These are phyloP conservation scores for Harpagifer antarcticus DNA, from an alignment of 2,797 vertebrate genomes.

Conservation along the genomic window DNA sequence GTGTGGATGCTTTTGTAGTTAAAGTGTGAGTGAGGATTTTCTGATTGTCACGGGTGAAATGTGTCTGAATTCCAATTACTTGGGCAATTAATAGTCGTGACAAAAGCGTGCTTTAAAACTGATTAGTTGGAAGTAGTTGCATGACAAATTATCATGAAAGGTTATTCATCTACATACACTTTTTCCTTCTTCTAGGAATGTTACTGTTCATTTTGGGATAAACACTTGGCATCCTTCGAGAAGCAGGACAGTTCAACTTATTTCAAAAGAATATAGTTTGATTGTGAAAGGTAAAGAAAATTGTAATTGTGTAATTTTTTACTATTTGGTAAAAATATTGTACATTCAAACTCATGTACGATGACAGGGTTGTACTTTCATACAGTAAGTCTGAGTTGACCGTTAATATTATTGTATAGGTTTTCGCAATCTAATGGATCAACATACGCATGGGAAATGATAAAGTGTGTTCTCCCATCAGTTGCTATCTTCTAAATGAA, in stretches of 20 bases:
- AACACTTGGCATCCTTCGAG: conserved; percentile 5
- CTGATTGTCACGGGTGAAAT: conserved; percentile 43
- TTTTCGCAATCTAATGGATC: not conserved
- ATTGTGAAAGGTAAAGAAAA: not conserved
- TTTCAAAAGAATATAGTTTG: not conserved
- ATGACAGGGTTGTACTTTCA: conserved; percentile 1
- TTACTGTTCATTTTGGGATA: conserved; percentile 7
- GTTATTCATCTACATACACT: conserved; percentile 13
- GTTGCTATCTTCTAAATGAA: not conserved
- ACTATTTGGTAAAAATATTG: not conserved
- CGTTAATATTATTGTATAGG: not conserved
- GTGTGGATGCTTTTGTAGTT: conserved; percentile 28
- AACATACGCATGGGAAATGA: not conserved
- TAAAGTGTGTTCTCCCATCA: not conserved
- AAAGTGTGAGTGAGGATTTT: conserved; percentile 23
- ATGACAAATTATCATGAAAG: conserved; percentile 28
- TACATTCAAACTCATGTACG: not conserved
- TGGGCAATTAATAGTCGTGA: conserved; percentile 50
- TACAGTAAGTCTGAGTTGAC: not conserved
- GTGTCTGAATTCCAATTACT: conserved; percentile 36
- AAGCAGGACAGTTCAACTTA: not conserved
- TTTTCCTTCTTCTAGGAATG: not conserved
- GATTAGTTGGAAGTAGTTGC: conserved; percentile 38
- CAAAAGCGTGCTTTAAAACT: conserved; percentile 42
- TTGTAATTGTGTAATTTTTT: not conserved